Evolutionary conservation across 2,888 invertebrate species (phyloP).

Genomic region (Candidula unifasciata): DNA sequence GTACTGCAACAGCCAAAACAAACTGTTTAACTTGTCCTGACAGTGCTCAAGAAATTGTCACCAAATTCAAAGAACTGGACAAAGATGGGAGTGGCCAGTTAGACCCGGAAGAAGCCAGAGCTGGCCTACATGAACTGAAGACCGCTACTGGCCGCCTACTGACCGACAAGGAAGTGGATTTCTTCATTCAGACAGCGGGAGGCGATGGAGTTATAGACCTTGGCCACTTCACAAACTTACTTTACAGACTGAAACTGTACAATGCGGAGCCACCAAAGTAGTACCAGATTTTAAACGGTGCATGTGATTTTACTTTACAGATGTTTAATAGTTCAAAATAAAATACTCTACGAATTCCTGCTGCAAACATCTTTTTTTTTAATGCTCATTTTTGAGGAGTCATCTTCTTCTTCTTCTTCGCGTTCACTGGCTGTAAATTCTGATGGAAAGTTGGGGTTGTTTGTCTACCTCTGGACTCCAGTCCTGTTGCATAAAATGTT

Average conservation of each 20-base stretch:
- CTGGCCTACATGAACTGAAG: constrained; percentile 68
- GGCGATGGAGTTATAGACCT: constrained; percentile 74
- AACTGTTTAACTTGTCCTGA: constrained; percentile 3
- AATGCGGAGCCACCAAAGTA: constrained; percentile 66
- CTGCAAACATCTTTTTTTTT: too few species aligned
- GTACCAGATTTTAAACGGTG: neutral
- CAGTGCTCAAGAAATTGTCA: constrained; percentile 74
- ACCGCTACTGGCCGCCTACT: constrained; percentile 68
- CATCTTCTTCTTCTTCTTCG: too few species aligned
- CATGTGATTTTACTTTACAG: neutral
- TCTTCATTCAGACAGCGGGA: constrained; percentile 74
- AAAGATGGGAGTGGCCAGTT: constrained; percentile 73
- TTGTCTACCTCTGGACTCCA: too few species aligned
- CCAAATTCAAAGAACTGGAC: constrained; percentile 74
- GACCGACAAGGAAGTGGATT: constrained; percentile 74
- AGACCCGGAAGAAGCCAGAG: constrained; percentile 71
- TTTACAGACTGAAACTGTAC: constrained; percentile 73
- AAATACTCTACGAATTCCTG: too few species aligned
- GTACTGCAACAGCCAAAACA: too few species aligned
- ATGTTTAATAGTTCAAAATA: neutral
- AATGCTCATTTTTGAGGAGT: too few species aligned
- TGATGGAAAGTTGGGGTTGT: too few species aligned
- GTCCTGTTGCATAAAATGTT: too few species aligned
- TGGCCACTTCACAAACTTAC: constrained; percentile 72
- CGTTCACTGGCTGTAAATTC: too few species aligned